These are phyloP conservation scores for Glaucidium brasilianum DNA, from an alignment of 2,113 vertebrate species.

Conservation along the genomic window DNA sequence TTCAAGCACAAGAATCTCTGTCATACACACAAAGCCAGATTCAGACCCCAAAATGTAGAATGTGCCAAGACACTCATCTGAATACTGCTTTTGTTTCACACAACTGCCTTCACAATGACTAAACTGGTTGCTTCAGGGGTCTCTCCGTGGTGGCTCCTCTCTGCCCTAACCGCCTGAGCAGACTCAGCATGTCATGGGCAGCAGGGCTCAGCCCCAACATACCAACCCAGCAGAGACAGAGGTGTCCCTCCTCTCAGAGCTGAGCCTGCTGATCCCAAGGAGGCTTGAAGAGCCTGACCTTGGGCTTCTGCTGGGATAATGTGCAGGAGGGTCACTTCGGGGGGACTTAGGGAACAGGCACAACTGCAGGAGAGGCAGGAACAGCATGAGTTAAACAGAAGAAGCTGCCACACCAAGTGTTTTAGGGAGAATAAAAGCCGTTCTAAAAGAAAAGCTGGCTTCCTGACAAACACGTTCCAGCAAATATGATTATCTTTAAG, in stretches of 20 bases:
- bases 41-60: fast-evolving
- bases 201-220: background rate
- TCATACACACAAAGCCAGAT: fast-evolving
- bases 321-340: background rate
- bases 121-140: fast-evolving
- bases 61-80: fast-evolving
- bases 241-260: background rate
- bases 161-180: background rate
- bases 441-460: slow-evolving; percentile 36
- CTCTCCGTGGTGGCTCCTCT: fast-evolving
- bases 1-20: fast-evolving
- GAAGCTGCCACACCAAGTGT: background rate
- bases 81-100: background rate
- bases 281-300: background rate
- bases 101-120: too few relatives aligned
- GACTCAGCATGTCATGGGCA: fast-evolving
- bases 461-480: slow-evolving; percentile 49
- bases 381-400: background rate
- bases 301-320: fast-evolving
- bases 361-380: background rate
- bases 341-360: fast-evolving
- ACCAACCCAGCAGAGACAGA: fast-evolving
- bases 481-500: slow-evolving; percentile 26
- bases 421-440: background rate
- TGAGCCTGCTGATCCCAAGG: fast-evolving